phyloP scores from a whole-genome alignment of 30 jellyfish, hydroid and myxozoan species.

The Turritopsis dohrnii region DNA sequence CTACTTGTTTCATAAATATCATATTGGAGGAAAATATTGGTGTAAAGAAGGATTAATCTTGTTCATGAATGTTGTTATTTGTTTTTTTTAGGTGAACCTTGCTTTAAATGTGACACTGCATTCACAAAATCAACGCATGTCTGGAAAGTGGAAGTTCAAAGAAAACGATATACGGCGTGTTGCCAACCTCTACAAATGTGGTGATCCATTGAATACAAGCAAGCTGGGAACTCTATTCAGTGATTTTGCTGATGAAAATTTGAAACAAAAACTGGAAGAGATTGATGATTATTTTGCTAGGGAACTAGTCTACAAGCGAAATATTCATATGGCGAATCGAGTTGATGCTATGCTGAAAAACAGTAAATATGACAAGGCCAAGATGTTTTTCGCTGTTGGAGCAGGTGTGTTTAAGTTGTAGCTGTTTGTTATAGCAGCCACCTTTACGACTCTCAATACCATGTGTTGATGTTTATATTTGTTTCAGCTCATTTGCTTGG shows the following conservation, averaged over 20 bases:
- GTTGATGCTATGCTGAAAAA: constrained; percentile 14
- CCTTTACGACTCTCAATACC: neutral
- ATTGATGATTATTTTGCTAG: constrained; percentile 27
- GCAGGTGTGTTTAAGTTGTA: constrained; percentile 20
- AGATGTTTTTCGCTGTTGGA: constrained; percentile 38
- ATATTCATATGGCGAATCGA: constrained; percentile 34
- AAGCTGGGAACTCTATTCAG: constrained; percentile 20
- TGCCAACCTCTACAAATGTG: constrained; percentile 23
- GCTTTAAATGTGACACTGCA: constrained; percentile 31
- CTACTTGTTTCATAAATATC: too few species aligned
- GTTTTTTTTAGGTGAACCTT: constrained; percentile 23
- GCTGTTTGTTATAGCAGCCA: neutral
- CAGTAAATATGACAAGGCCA: constrained; percentile 7
- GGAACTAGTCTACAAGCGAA: constrained; percentile 34
- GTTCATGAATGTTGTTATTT: neutral
- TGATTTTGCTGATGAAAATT: constrained; percentile 3
- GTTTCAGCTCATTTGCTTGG: constrained; percentile 40
- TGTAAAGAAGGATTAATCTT: neutral
- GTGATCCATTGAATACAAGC: constrained; percentile 27
- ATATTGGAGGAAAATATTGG: too few species aligned
- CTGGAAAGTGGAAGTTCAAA: constrained; percentile 1
- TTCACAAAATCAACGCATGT: constrained; percentile 13
- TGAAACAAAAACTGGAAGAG: constrained; percentile 14
- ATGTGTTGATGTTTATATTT: too few species aligned
- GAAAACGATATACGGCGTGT: constrained; percentile 26